These are phyloP conservation scores for Stenodema calcarata DNA, from an alignment of 2,888 invertebrate species.

Conservation along the genomic window DNA sequence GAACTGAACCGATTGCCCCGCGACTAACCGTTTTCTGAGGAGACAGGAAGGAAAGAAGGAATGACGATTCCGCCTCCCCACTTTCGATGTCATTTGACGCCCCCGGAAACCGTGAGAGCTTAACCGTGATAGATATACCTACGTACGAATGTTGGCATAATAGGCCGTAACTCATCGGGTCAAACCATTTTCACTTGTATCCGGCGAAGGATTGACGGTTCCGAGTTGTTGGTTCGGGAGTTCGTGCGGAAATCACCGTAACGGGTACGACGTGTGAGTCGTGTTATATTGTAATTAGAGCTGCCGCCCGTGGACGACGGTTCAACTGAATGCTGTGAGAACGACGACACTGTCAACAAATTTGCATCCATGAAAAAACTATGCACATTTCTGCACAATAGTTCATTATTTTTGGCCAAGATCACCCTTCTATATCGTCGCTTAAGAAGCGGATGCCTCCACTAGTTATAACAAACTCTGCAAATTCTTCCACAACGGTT, in stretches of 20 bases:
- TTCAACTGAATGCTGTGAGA: too few species aligned
- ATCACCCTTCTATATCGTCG: too few species aligned
- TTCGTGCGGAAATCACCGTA: neutral
- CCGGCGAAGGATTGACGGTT: neutral
- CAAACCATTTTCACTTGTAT: neutral
- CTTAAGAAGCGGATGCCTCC: too few species aligned
- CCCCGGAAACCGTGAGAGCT: neutral
- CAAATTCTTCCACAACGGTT: too few species aligned
- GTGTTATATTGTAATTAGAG: neutral
- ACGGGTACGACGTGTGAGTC: neutral
- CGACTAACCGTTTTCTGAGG: neutral
- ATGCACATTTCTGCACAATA: too few species aligned
- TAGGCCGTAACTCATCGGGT: neutral
- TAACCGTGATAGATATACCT: neutral
- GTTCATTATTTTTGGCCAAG: too few species aligned
- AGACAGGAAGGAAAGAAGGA: neutral
- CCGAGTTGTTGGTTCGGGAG: neutral
- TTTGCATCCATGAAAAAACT: too few species aligned
- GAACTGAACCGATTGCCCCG: neutral
- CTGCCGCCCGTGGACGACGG: neutral
- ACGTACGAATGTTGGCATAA: neutral
- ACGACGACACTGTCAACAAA: too few species aligned
- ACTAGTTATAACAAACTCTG: too few species aligned
- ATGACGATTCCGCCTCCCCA: neutral
- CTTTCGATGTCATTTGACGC: neutral